Conservation (phyloP, 2,888 invertebrate species). For the Rutpela maculata region DNA sequence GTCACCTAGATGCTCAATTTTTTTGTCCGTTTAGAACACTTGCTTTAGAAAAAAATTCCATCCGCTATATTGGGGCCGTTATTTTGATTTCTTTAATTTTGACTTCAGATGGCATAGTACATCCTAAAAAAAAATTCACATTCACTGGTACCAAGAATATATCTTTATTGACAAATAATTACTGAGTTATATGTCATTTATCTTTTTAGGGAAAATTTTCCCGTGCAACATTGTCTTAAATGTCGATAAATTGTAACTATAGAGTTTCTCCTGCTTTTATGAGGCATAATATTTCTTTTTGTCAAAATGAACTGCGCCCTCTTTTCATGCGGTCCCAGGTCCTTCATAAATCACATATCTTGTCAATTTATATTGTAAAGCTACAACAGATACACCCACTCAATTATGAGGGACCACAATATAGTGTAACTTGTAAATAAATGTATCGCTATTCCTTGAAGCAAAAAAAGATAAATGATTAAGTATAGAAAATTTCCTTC, state of each 20-base stretch:
- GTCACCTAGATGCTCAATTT: too few relatives aligned
- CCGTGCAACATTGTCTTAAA: not conserved
- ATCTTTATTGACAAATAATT: not conserved
- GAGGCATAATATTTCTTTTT: constrained; percentile 22
- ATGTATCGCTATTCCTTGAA: constrained; percentile 2
- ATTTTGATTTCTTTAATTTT: too few relatives aligned
- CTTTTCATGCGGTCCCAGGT: constrained; percentile 13
- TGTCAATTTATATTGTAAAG: constrained; percentile 38
- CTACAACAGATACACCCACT: constrained; percentile 31
- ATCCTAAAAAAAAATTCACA: too few relatives aligned
- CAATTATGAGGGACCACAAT: constrained; percentile 15
- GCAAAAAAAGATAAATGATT: constrained; percentile 1
- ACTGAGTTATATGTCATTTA: not conserved
- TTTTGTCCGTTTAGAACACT: too few relatives aligned
- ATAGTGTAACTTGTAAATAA: constrained; percentile 22
- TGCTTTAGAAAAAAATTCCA: too few relatives aligned
- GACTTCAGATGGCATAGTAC: too few relatives aligned
- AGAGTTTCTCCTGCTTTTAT: not conserved
- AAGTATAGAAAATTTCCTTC: not conserved
- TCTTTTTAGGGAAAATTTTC: not conserved
- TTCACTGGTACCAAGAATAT: not conserved
- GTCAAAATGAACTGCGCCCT: constrained; percentile 26
- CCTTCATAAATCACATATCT: constrained; percentile 34
- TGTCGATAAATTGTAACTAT: not conserved
- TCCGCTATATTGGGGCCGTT: too few relatives aligned